A percentile compares a stretch with the other conserved stretches of the same genome.
These are phyloP conservation scores for Hesperia comma DNA, from an alignment of 2,888 invertebrate species.

Conservation along the genomic window DNA sequence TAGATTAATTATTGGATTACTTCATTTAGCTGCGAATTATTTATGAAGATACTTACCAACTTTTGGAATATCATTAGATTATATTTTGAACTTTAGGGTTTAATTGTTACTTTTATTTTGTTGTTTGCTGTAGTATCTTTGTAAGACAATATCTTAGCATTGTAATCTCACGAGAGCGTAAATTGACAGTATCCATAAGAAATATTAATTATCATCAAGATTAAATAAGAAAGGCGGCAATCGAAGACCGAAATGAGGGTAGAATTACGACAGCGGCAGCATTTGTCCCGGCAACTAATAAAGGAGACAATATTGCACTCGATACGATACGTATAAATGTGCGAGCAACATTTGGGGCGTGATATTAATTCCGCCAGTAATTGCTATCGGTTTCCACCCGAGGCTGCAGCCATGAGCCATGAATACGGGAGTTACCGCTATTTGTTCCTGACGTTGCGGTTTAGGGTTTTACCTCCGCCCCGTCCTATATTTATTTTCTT, in stretches of 20 bases:
- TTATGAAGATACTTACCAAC: conserved; percentile 50
- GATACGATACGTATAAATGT: conserved; percentile 83
- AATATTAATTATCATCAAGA: conserved; percentile 78
- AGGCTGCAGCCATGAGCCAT: conserved; percentile 81
- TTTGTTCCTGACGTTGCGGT: conserved; percentile 83
- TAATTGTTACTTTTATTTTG: not conserved
- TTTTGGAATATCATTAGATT: conserved; percentile 19
- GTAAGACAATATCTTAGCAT: not conserved
- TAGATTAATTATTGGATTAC: conserved; percentile 85
- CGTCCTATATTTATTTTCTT: conserved; percentile 81
- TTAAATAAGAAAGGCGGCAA: conserved; percentile 77
- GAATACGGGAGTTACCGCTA: conserved; percentile 83
- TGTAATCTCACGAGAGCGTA: not conserved
- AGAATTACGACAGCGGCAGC: conserved; percentile 73
- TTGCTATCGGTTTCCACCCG: conserved; percentile 81
- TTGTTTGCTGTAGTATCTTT: conserved; percentile 25
- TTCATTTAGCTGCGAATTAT: conserved; percentile 78
- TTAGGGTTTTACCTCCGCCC: conserved; percentile 76
- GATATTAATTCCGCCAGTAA: conserved; percentile 83
- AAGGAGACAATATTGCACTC: conserved; percentile 84
- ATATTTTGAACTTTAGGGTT: not conserved
- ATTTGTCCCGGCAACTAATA: conserved; percentile 82
- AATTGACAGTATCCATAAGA: conserved; percentile 47
- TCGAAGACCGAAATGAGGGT: conserved; percentile 70
- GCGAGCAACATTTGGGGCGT: conserved; percentile 82